Base-by-base conservation (phyloP, 2,113 vertebrate species). In the Gambusia holbrooki region DNA sequence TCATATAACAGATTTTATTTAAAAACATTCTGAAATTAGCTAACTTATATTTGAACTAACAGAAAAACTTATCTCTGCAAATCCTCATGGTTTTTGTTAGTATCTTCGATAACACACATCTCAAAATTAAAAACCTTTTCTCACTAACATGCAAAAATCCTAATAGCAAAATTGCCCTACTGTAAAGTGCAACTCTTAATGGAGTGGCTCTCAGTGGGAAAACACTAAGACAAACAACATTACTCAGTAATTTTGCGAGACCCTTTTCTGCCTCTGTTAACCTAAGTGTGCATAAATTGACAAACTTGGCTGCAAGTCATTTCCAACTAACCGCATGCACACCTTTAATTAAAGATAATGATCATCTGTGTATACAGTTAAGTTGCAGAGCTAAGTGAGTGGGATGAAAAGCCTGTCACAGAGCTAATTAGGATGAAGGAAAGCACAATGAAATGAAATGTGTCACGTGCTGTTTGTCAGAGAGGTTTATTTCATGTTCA, bases 41-140 rank as follows among this genome's bases (percentile, higher is more conserved):
- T 48, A 48, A 48, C 17, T 48, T 48, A 48, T 6, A 15, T 48
- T 48, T 48, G 15, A 42, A 42, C 45, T 7, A 48, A 58, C 9
- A 58, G 22, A 25, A 58, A 58, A 58, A 25, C 12, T 9, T 25
- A 58, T 58, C 82, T 87, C 84, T 85, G 42, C 69, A 68, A 83
- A 86, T 76, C 74, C 51, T 76, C 51, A 82, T 71, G 15, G 19
- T 19, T 78, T 32, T 48, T 82, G 22, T 54, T 54, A 7, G 91
- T 93, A 93, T 94, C 93, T 94, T 93, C 93, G 91, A 92, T 82
- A 90, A 94, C 83, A 84, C 86, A 83, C 89, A 72, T 82, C 85
- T 89, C 72, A 51, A 81, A 76, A 73, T 74, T 73, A 87, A 92
- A 91, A 81, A 92, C 80, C 75, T 82, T 54, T 17, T 68, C 10